A percentile compares a stretch with the other conserved stretches of the same genome.
phyloP scores from a whole-genome alignment of 2,797 vertebrate genomes.

The Argyrosomus regius region DNA sequence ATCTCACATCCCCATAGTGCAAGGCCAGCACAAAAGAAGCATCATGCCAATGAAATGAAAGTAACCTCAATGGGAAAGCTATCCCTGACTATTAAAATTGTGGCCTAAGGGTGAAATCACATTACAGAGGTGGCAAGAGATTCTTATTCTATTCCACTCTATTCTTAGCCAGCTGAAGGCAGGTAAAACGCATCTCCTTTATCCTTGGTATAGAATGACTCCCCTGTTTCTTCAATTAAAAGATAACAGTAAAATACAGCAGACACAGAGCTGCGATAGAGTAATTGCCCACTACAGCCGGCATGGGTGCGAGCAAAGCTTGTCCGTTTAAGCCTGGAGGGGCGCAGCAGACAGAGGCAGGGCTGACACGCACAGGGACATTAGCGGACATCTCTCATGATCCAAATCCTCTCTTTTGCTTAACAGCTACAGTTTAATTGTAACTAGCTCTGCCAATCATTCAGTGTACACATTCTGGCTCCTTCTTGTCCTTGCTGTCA shows the following conservation, averaged over 20 bases:
- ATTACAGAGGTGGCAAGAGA: conserved; percentile 75
- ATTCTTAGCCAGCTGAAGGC: conserved; percentile 74
- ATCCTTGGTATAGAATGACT: conserved; percentile 72
- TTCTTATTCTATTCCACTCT: conserved; percentile 73
- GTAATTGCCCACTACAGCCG: conserved; percentile 71
- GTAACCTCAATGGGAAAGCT: conserved; percentile 77
- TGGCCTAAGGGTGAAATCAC: conserved; percentile 80
- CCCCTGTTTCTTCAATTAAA: conserved; percentile 82
- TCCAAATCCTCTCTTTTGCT: conserved; percentile 76
- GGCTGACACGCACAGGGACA: conserved; percentile 56
- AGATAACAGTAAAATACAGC: conserved; percentile 77
- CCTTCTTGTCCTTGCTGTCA: conserved; percentile 54
- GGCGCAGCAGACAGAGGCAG: conserved; percentile 41
- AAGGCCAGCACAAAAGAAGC: conserved; percentile 77
- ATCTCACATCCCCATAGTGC: conserved; percentile 71
- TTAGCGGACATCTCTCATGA: conserved; percentile 68
- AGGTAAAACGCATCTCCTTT: conserved; percentile 78
- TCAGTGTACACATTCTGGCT: background rate
- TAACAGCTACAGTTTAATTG: conserved; percentile 78
- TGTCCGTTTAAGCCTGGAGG: conserved; percentile 70
- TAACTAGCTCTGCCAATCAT: conserved; percentile 73
- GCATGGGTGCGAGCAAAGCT: conserved; percentile 44
- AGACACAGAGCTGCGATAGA: conserved; percentile 55
- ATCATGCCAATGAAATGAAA: conserved; percentile 76
- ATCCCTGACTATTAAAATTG: conserved; percentile 81